Conservation (phyloP, 1,140 invertebrate species). For the Drosophila pseudoobscura region DNA sequence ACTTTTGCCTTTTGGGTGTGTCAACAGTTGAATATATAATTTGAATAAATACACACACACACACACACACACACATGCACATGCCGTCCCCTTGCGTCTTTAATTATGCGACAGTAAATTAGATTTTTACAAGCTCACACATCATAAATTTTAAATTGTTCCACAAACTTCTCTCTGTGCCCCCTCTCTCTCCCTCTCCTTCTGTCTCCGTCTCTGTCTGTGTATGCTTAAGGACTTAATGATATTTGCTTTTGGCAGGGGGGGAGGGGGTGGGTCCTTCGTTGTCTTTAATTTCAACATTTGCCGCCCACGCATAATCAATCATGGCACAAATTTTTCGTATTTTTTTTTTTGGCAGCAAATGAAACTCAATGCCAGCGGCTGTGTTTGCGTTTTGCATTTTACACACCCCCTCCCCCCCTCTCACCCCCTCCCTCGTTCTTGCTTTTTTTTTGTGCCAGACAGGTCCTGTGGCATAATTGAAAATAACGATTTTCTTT, state of each 20-base stretch:
- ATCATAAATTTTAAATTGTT: constrained; percentile 81
- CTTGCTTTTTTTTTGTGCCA: background rate
- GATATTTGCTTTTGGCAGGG: constrained; percentile 63
- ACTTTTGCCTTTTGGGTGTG: constrained; percentile 35
- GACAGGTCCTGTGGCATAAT: constrained; percentile 49
- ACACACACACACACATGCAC: constrained; percentile 27
- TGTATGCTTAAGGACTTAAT: constrained; percentile 65
- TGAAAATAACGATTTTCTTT: constrained; percentile 78
- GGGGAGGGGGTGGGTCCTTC: background rate
- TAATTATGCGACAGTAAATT: constrained; percentile 78
- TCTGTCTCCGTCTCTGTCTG: constrained; percentile 22
- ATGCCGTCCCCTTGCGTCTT: constrained; percentile 35
- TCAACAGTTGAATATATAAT: constrained; percentile 56
- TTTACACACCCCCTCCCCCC: constrained; percentile 16
- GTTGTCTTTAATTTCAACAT: constrained; percentile 78
- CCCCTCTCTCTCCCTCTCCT: constrained; percentile 4
- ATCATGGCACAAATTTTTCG: constrained; percentile 65
- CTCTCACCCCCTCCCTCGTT: constrained; percentile 4
- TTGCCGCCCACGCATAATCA: constrained; percentile 64
- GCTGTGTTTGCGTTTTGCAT: constrained; percentile 44
- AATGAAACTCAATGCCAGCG: constrained; percentile 58
- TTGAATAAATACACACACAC: constrained; percentile 46
- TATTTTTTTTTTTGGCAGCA: constrained; percentile 43
- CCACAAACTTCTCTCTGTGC: constrained; percentile 39
- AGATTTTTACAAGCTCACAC: constrained; percentile 79